Base-by-base conservation (phyloP, 2,797 vertebrate species). In the Neosalanx taihuensis region DNA sequence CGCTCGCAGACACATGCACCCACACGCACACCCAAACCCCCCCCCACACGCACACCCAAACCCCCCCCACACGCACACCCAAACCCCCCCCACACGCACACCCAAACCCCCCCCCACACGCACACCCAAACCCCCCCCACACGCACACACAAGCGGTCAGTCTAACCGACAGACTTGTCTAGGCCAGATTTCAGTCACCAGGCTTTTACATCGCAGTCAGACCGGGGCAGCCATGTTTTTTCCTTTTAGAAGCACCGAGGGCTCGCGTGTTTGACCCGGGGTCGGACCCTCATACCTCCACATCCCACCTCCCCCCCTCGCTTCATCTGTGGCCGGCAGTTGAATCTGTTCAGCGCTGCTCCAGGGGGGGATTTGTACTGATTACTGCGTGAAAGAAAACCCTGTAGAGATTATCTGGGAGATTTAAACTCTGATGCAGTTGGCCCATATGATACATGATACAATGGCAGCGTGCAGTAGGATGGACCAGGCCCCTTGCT, bases 1-100 rank as follows among this genome's bases (percentile, higher is more conserved):
- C 15, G 6, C 64, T 17, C 67, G 10, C 67, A 37, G 7, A 70
- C 37, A 62, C 58, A 70, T 33, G 41, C n/a, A 49, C 41, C 63
- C 37, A 5, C 29, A 31, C 51, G n/a, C 13, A 49, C 49, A n/a
- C 51, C 18, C 51, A 53, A 15, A 53, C 51, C 18, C 51, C 18
- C 15, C 15, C 51, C 15, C 51, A 53, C 51, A 53, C 51, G 4
- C 49, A 51, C 46, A 51, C 46, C 17, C 49, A 51, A 13, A 51
- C 49, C 12, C 51, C 23, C 23, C 23, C 23, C 23, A 26, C 23
- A 26, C 23, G 23, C 23, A 26, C 23, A 26, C 23, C 23, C 23
- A 26, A 26, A 26, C 23, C 23, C 23, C 23, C 23, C 23, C 23
- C 23, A 26, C 23, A 26, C 23, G 23, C 23, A 26, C 23, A 26